These are phyloP conservation scores for Helicolenus hilgendorfi DNA, from an alignment of 2,797 vertebrate species.

Conservation along the genomic window DNA sequence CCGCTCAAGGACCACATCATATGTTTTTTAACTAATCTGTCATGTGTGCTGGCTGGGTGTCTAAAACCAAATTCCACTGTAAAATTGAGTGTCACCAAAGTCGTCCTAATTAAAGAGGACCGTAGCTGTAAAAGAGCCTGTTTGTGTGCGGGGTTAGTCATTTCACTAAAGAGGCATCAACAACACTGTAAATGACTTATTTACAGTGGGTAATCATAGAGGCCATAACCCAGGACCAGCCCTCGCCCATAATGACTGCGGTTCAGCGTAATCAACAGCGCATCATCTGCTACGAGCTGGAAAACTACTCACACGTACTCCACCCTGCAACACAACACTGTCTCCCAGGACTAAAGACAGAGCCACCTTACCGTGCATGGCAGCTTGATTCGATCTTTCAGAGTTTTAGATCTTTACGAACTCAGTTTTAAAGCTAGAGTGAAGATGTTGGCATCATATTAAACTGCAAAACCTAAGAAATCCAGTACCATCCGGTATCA, in stretches of 20 bases:
- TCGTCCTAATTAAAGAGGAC: constrained; percentile 85
- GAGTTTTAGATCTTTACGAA: background rate
- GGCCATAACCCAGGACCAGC: constrained; percentile 75
- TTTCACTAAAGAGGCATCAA: constrained; percentile 83
- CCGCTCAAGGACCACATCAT: constrained; percentile 28
- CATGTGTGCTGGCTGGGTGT: constrained; percentile 52
- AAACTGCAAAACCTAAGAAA: fast-evolving
- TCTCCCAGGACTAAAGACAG: constrained; percentile 36
- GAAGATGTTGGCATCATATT: background rate
- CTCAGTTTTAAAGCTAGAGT: background rate
- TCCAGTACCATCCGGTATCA: background rate
- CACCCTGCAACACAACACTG: constrained; percentile 65
- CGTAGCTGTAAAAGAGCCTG: constrained; percentile 67
- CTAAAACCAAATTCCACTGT: constrained; percentile 64
- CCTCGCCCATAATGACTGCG: constrained; percentile 82
- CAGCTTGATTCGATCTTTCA: background rate
- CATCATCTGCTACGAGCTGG: constrained; percentile 85
- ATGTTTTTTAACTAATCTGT: constrained; percentile 53
- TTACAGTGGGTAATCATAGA: constrained; percentile 86
- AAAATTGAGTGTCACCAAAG: constrained; percentile 83
- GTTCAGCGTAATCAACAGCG: constrained; percentile 83
- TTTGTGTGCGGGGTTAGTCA: constrained; percentile 76
- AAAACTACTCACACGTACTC: constrained; percentile 82
- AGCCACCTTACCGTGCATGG: background rate
- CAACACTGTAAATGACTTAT: constrained; percentile 86